These are phyloP conservation scores for Ametastegia equiseti DNA, from an alignment of 2,888 invertebrate genomes.

Conservation along the genomic window DNA sequence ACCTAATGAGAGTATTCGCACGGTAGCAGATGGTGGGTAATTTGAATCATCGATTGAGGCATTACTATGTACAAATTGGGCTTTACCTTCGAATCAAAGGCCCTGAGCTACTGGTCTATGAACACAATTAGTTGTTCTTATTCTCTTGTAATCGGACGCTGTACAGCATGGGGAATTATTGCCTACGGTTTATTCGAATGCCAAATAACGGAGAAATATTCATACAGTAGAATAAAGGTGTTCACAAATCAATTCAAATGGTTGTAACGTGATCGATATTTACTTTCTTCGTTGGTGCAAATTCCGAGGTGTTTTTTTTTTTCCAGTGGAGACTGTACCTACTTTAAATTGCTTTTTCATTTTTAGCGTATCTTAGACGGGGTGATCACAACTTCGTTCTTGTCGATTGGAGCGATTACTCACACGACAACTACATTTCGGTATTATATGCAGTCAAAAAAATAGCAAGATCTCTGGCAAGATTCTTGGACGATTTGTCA, in stretches of 20 bases:
- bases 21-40: slow-evolving; percentile 58
- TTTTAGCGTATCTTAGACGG: slow-evolving; percentile 32
- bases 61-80: not conserved
- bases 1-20: slow-evolving; percentile 58
- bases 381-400: slow-evolving; percentile 29
- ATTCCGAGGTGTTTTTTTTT: not conserved
- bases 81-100: not conserved
- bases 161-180: too few species aligned
- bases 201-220: too few species aligned
- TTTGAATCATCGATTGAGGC: slow-evolving; percentile 6
- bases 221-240: too few species aligned
- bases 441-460: not conserved
- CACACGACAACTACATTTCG: not conserved
- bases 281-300: not conserved
- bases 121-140: too few species aligned
- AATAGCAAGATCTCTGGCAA: not conserved
- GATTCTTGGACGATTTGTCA: not conserved
- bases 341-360: not conserved
- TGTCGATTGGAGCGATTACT: slow-evolving; percentile 45
- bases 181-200: too few species aligned
- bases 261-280: not conserved
- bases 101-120: not conserved
- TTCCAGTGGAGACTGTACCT: not conserved
- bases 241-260: too few species aligned
- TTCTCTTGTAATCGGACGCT: too few species aligned